Evolutionary conservation across 2,797 vertebrate species (phyloP), one percentile per base, ranked within the genome.

Genomic region (Apogon talboti): DNA sequence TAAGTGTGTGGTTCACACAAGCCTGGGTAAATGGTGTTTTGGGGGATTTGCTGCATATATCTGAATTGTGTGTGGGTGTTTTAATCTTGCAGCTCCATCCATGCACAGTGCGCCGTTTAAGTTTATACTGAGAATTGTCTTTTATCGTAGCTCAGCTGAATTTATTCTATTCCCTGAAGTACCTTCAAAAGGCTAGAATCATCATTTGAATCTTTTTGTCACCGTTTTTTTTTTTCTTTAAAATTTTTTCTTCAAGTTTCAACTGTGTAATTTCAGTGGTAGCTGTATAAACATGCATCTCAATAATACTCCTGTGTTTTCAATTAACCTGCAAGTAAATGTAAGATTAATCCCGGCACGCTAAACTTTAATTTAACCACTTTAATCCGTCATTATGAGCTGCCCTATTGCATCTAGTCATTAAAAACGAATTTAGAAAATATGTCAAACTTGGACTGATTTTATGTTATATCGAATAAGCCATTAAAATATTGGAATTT

Each of bases 11-110:
- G 2, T 35, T 38, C 1, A 3, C 41, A 41, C 11, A 51, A 7
- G 12, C 44, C 30, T 67, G 21, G 60, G 55, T 68, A 65, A 81
- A 61, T 49, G 9, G 40, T 68, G 71, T 73, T 77, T 81, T 40
- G 18, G 21, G 61, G 60, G 45, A 79, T 78, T 74, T 66, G 43
- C 57, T 67, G 19, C 60, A 53, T 46, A 62, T 53, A 50, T 66
- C 9, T 8, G 41, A 71, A 48, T 46, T 53, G 50, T 48, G 59
- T 35, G 78, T 82, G 76, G 74, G 79, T 70, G 69, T 65, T 77
- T 78, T 74, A 70, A 78, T 84, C 66, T 73, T 38, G 12, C 15
- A 52, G 30, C 60, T 81, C 41, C 40, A 74, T 76, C 67, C 33
- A 60, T 61, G 45, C 50, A 58, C 42, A 47, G 16, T 49, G 44